A percentile compares a stretch with the other conserved stretches of the same genome.
phyloP scores from a whole-genome alignment of 1,140 invertebrate genomes.

The Cepaea nemoralis region DNA sequence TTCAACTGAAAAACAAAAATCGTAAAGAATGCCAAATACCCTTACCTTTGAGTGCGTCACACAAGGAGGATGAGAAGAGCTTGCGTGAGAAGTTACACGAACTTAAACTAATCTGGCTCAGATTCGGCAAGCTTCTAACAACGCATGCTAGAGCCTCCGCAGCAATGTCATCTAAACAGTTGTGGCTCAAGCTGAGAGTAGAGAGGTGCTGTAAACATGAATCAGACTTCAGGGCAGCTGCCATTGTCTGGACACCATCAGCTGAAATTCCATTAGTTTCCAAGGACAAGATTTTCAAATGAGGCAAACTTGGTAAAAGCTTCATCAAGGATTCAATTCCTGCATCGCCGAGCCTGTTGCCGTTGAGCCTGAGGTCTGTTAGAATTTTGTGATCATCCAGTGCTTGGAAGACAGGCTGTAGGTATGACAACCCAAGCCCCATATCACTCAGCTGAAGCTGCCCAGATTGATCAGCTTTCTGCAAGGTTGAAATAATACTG shows the following conservation, averaged over 20 bases:
- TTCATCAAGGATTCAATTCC: conserved; percentile 22
- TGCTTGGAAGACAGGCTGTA: conserved; percentile 34
- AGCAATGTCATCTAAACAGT: conserved; percentile 31
- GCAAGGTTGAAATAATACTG: background rate
- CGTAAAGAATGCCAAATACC: no score
- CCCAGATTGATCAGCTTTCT: conserved; percentile 11
- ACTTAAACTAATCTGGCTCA: background rate
- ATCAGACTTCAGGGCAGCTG: background rate
- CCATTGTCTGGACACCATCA: conserved; percentile 16
- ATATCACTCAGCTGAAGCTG: conserved; percentile 17
- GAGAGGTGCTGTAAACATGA: background rate
- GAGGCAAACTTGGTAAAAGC: conserved; percentile 1
- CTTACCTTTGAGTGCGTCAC: conserved; percentile 20
- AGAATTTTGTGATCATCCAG: conserved; percentile 30
- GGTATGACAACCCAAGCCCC: background rate
- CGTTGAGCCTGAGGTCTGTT: conserved; percentile 22
- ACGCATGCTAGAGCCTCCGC: background rate
- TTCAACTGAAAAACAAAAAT: no score
- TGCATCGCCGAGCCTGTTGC: conserved; percentile 31
- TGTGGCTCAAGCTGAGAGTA: conserved; percentile 15
- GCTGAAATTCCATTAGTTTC: conserved; percentile 15
- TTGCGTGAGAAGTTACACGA: conserved; percentile 19
- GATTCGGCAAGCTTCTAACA: background rate
- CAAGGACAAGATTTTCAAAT: conserved; percentile 10
- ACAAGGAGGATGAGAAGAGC: conserved; percentile 11